Conservation (phyloP, 2,888 invertebrate species). For the Harpalus rubripes region DNA sequence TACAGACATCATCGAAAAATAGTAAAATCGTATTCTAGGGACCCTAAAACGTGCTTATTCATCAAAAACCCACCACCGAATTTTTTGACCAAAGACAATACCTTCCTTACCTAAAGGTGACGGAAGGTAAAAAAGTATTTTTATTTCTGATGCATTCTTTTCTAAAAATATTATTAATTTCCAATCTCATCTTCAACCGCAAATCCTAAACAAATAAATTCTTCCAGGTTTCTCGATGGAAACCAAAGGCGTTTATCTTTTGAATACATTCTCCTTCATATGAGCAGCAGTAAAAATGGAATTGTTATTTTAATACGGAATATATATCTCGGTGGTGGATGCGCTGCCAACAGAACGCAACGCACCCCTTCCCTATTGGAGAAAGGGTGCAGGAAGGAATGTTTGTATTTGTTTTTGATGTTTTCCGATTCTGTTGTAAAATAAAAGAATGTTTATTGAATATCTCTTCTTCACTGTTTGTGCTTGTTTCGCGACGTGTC, state of each 20-base stretch:
- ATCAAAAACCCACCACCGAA: too few relatives aligned
- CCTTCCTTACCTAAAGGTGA: too few relatives aligned
- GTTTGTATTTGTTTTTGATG: conserved; percentile 66
- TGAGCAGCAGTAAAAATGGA: conserved; percentile 60
- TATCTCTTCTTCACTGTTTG: conserved; percentile 51
- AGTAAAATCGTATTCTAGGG: too few relatives aligned
- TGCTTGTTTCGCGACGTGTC: conserved; percentile 35
- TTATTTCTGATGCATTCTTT: too few relatives aligned
- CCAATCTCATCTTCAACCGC: conserved; percentile 3
- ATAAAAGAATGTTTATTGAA: conserved; percentile 66
- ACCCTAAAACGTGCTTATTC: too few relatives aligned
- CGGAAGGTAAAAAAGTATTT: too few relatives aligned
- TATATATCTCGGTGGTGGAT: conserved; percentile 38
- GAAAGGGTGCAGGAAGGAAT: conserved; percentile 32
- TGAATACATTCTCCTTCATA: conserved; percentile 54
- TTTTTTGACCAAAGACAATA: too few relatives aligned
- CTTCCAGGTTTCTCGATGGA: background rate
- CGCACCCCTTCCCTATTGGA: background rate
- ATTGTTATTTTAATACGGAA: conserved; percentile 64
- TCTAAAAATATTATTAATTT: background rate
- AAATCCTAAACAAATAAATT: conserved; percentile 41
- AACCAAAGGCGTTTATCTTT: conserved; percentile 58
- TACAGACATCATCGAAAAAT: too few relatives aligned
- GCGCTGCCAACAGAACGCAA: conserved; percentile 11
- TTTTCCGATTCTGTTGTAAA: conserved; percentile 61